These are phyloP conservation scores for Apis dorsata DNA, from an alignment of 1,140 invertebrate genomes.

Conservation along the genomic window DNA sequence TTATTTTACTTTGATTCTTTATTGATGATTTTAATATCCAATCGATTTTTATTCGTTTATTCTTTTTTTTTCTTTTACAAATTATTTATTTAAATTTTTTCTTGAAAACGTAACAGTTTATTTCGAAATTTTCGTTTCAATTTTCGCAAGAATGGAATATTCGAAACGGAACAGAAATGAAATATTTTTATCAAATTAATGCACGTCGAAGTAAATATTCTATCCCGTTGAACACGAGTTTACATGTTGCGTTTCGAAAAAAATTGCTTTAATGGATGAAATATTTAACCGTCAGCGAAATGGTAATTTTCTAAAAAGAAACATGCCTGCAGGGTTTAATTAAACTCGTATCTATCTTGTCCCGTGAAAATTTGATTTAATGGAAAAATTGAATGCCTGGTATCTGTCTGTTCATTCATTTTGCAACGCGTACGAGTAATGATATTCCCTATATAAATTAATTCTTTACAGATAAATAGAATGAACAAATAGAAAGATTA, in stretches of 20 bases:
- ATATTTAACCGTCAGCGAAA: conserved; percentile 29
- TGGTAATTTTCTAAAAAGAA: conserved; percentile 35
- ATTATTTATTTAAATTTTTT: background rate
- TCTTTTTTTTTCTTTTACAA: background rate
- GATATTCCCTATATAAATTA: background rate
- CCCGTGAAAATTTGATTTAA: conserved; percentile 32
- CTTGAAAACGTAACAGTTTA: background rate
- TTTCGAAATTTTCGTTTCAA: background rate
- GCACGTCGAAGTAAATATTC: background rate
- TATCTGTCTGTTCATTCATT: background rate
- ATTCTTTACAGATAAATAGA: background rate
- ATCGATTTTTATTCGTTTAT: no score
- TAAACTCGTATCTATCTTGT: conserved; percentile 28
- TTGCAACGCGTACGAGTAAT: background rate
- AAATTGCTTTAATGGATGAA: conserved; percentile 41
- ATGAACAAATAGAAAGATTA: background rate
- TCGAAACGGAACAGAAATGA: background rate
- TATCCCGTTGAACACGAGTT: background rate
- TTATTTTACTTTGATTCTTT: no score
- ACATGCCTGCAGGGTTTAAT: conserved; percentile 46
- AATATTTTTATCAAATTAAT: background rate
- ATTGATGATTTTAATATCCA: no score
- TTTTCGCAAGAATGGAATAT: background rate
- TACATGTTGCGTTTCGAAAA: background rate
- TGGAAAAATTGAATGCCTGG: background rate